Percentiles rank a stretch among this genome's conserved stretches.
Conservation (phyloP, 1,140 invertebrate species). For the Akabosia matsudoensis region DNA sequence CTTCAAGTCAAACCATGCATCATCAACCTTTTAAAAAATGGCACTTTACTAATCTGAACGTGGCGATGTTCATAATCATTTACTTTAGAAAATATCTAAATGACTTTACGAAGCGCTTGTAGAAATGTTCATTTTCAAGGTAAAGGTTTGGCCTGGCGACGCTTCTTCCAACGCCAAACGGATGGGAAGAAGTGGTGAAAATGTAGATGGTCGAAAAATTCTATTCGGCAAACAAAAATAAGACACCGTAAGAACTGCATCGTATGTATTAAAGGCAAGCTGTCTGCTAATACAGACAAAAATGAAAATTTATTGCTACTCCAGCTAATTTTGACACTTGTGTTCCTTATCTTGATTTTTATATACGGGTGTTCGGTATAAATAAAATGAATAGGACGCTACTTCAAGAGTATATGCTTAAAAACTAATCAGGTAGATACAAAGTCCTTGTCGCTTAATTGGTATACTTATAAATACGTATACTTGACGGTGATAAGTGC, state of each 20-base stretch:
- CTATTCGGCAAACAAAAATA: not conserved
- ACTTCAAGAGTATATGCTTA: not conserved
- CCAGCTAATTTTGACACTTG: conserved; percentile 22
- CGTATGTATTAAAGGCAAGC: too few relatives aligned
- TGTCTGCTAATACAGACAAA: too few relatives aligned
- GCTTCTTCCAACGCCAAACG: not conserved
- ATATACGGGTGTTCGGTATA: not conserved
- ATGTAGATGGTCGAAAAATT: too few relatives aligned
- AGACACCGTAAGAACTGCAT: too few relatives aligned
- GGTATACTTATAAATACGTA: not conserved
- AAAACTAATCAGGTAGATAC: not conserved
- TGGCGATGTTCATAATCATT: not conserved
- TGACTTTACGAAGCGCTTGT: too few relatives aligned
- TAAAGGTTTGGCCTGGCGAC: not conserved
- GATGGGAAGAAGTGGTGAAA: not conserved
- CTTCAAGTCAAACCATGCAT: conserved; percentile 3
- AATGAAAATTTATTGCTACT: conserved; percentile 14
- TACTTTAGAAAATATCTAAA: too few relatives aligned
- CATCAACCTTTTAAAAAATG: conserved; percentile 23
- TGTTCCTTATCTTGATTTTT: conserved; percentile 15
- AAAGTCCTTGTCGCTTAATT: not conserved
- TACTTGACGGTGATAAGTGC: too few relatives aligned
- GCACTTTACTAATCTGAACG: conserved; percentile 1
- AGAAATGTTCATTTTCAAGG: too few relatives aligned
- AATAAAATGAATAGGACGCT: not conserved